Percentiles rank a stretch among this genome's conserved stretches.
phyloP scores from a whole-genome alignment of 2,113 vertebrate species.

The Mesoclemmys tuberculata region DNA sequence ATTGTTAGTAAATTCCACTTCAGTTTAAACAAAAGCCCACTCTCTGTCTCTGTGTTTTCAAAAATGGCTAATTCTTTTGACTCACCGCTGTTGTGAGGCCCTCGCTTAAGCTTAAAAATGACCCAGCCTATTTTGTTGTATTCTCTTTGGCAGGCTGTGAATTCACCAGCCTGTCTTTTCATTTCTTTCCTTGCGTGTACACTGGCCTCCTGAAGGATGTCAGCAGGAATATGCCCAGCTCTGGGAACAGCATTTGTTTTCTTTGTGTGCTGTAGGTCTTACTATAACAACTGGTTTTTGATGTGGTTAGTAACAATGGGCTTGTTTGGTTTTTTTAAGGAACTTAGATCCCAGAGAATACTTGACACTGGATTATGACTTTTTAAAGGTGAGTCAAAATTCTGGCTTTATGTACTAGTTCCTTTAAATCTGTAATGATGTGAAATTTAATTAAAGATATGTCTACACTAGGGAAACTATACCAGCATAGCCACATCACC shows the following conservation, averaged over 20 bases:
- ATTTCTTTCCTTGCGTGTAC: accelerated
- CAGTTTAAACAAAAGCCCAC: background rate
- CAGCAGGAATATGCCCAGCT: accelerated
- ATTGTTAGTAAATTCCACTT: background rate
- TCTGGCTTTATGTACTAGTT: background rate
- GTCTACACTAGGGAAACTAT: background rate
- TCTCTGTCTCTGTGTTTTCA: background rate
- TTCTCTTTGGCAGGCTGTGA: background rate
- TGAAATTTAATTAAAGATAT: background rate
- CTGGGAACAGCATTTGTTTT: background rate
- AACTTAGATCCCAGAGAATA: accelerated
- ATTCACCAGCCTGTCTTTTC: accelerated
- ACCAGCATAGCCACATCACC: background rate
- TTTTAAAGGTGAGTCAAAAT: background rate
- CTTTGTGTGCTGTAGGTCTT: accelerated
- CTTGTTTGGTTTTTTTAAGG: background rate
- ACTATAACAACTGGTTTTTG: background rate
- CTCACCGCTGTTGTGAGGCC: background rate
- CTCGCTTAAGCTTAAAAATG: background rate
- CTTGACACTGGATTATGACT: accelerated
- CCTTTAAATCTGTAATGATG: background rate
- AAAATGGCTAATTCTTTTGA: background rate
- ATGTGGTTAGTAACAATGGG: background rate
- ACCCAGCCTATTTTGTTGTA: background rate
- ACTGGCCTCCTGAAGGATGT: background rate